phyloP scores from a whole-genome alignment of 1,140 invertebrate genomes.

The Spodoptera frugiperda region DNA sequence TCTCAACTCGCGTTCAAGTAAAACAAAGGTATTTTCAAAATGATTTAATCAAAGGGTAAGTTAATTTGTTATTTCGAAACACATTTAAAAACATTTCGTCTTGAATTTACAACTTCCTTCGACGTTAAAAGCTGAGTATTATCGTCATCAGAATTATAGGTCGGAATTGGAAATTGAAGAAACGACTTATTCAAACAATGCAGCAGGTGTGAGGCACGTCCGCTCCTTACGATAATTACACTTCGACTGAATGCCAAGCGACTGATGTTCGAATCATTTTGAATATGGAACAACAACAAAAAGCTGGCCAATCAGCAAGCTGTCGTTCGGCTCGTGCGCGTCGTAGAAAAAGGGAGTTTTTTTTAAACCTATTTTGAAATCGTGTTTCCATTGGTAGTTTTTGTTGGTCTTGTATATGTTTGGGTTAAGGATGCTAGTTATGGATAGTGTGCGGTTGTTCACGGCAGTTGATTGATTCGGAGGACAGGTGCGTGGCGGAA shows the following conservation, averaged over 20 bases:
- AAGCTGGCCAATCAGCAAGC: constrained; percentile 66
- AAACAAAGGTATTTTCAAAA: not conserved
- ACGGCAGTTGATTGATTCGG: constrained; percentile 35
- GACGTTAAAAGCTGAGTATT: constrained; percentile 25
- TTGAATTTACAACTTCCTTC: constrained; percentile 20
- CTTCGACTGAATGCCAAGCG: constrained; percentile 53
- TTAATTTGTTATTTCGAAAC: constrained; percentile 5
- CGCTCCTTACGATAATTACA: constrained; percentile 62
- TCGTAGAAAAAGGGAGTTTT: constrained; percentile 56
- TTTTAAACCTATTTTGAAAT: constrained; percentile 63
- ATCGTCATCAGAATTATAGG: constrained; percentile 9
- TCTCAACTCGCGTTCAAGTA: not conserved
- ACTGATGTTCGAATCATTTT: constrained; percentile 63
- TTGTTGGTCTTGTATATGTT: constrained; percentile 46
- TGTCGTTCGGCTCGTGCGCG: constrained; percentile 67
- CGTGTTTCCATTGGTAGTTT: constrained; percentile 53
- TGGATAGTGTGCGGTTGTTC: constrained; percentile 11
- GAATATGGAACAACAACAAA: constrained; percentile 72
- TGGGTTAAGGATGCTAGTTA: not conserved
- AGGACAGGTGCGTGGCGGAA: constrained; percentile 60
- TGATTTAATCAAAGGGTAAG: not conserved
- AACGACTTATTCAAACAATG: constrained; percentile 55
- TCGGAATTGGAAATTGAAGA: constrained; percentile 45
- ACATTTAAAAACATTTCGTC: constrained; percentile 1
- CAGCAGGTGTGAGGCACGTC: constrained; percentile 67